Conservation (phyloP, 1,140 invertebrate genomes). For the Brevipalpus yothersi region DNA sequence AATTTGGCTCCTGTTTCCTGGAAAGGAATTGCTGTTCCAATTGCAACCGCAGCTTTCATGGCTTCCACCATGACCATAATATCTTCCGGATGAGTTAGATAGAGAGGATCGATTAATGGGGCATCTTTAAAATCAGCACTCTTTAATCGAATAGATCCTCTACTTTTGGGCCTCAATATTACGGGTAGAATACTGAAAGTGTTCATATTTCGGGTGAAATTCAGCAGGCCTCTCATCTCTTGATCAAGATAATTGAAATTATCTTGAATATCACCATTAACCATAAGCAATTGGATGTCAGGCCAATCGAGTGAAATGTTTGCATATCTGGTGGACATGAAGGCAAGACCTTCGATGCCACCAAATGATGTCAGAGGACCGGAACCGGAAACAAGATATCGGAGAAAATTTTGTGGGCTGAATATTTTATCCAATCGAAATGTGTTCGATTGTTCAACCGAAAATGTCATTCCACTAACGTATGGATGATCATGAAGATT, state of each 20-base stretch:
- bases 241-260: background rate
- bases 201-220: constrained; percentile 17
- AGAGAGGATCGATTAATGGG: constrained; percentile 57
- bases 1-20: constrained; percentile 13
- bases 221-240: background rate
- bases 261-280: background rate
- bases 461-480: background rate
- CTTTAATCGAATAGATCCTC: constrained; percentile 30
- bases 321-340: constrained; percentile 59
- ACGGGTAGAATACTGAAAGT: constrained; percentile 37
- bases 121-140: constrained; percentile 36
- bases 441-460: background rate
- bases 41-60: constrained; percentile 7
- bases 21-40: constrained; percentile 5
- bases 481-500: constrained; percentile 19
- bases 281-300: constrained; percentile 59
- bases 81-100: constrained; percentile 36
- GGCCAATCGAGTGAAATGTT: constrained; percentile 59
- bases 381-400: background rate
- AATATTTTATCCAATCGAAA: background rate
- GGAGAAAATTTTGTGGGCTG: background rate
- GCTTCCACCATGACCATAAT: constrained; percentile 19
- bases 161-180: constrained; percentile 42
- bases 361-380: background rate
- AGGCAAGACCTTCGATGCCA: constrained; percentile 32